A percentile compares a stretch with the other conserved stretches of the same genome.
Evolutionary conservation across 2,113 vertebrate genomes (phyloP).

Genomic region (Ceyx melanurus): DNA sequence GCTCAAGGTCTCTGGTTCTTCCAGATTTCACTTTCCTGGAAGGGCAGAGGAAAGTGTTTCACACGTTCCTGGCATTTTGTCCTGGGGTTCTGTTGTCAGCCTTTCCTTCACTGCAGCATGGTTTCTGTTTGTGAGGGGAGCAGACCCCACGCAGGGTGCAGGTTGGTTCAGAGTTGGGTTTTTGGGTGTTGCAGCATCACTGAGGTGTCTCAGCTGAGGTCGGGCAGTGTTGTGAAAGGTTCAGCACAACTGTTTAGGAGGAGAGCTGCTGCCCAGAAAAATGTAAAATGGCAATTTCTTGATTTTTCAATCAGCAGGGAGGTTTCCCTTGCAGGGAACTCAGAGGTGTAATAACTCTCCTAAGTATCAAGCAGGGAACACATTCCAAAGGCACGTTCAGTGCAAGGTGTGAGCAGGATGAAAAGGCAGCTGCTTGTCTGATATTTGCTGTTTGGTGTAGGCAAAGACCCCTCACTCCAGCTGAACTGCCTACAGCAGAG

Average conservation of each 20-base stretch:
- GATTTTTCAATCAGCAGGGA: background rate
- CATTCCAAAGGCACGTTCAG: background rate
- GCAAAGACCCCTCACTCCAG: accelerated
- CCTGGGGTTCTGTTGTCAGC: background rate
- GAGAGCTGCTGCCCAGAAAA: background rate
- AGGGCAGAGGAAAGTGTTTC: background rate
- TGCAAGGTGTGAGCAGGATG: background rate
- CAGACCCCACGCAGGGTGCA: accelerated
- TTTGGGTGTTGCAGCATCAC: background rate
- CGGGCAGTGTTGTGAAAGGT: background rate
- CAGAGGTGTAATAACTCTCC: background rate
- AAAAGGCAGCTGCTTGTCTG: background rate
- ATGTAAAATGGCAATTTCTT: background rate
- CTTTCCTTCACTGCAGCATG: accelerated
- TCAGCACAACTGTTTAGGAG: background rate
- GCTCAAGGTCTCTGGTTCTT: background rate
- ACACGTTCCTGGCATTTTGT: background rate
- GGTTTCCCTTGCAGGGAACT: background rate
- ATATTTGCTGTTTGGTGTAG: background rate
- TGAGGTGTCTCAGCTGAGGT: background rate
- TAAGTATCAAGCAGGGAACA: background rate
- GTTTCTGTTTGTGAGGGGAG: background rate
- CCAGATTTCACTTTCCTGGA: background rate
- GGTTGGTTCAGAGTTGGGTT: background rate
- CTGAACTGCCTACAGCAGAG: background rate